Base-by-base conservation (phyloP, 2,888 invertebrate genomes). In the Eristalis tenax region DNA sequence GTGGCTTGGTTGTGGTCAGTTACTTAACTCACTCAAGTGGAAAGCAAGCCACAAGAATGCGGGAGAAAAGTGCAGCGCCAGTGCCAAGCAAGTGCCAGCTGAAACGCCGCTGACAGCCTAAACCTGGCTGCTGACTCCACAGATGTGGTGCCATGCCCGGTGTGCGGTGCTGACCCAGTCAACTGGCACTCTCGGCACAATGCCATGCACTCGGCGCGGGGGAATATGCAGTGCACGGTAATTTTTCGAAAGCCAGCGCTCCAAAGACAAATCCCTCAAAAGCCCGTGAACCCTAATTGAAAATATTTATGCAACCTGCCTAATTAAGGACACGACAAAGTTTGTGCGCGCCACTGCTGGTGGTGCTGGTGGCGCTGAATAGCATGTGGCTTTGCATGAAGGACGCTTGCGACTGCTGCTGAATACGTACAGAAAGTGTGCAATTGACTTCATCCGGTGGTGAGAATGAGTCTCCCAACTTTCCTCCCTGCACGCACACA, bases 391-490 rank as follows among this genome's bases (percentile, higher is more conserved):
- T 59, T 23, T 22, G 23, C 63, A 63, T 32, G n/a, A 50, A 50
- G 50, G 50, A 50, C 50, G 38, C 11, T 11, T 35, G 35, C 35
- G 8, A 11, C 10, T 35, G 35, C 35, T 35, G 43, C 18, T 50
- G 50, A 50, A 50, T 50, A 50, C 18, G 50, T 0, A 15, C 61
- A n/a, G 32, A 15, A 38, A 18, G 50, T 50, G 43, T 70, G 40
- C 77, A 78, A 70, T 78, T 78, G 70, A 71, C 78, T 78, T 57
- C 23, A 71, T 71, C 65, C 70, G 66, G 70, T n/a, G 38, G 38
- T 43, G 43, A n/a, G 43, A n/a, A 43, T 4, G 43, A 6, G 43
- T 43, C 5, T n/a, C 43, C n/a, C 43, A 10, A 11, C 38, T 2
- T 15, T 40, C 40, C 32, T 32, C 32, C 32, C 32, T 32, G 0